These are phyloP conservation scores for Pseudopodoces humilis DNA, from an alignment of 2,113 vertebrate genomes.

Conservation along the genomic window DNA sequence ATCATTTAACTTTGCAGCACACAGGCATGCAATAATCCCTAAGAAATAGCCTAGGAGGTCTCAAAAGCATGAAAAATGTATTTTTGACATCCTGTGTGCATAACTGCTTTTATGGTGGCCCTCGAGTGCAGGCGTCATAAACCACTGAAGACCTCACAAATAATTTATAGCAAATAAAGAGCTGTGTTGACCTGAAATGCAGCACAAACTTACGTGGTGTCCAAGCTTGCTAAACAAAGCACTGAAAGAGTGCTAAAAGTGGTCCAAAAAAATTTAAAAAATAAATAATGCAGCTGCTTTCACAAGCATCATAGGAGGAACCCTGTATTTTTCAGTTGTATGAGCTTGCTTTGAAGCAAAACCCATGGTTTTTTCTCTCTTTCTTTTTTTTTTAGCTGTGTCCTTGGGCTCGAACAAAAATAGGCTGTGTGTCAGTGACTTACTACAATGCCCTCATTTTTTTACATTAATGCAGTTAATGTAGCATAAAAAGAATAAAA, in stretches of 20 bases:
- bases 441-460: not conserved
- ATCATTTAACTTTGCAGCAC: not conserved
- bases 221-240: not conserved
- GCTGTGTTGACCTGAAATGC: not conserved
- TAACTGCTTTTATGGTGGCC: not conserved
- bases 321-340: not conserved
- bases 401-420: not conserved
- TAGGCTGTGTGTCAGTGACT: not conserved
- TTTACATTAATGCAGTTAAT: not conserved
- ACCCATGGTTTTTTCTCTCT: rapidly evolving
- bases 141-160: not conserved
- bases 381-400: not conserved
- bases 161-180: not conserved
- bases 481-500: not conserved
- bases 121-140: not conserved
- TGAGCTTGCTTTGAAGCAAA: not conserved
- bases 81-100: not conserved
- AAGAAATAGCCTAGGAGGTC: not conserved
- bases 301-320: not conserved
- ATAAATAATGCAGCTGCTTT: not conserved
- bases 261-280: not conserved
- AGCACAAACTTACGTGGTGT: not conserved
- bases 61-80: not conserved
- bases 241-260: not conserved
- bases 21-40: not conserved